A percentile compares a stretch with the other conserved stretches of the same genome.
Evolutionary conservation across 2,888 invertebrate species (phyloP).

Genomic region (Nasonovia ribisnigri): DNA sequence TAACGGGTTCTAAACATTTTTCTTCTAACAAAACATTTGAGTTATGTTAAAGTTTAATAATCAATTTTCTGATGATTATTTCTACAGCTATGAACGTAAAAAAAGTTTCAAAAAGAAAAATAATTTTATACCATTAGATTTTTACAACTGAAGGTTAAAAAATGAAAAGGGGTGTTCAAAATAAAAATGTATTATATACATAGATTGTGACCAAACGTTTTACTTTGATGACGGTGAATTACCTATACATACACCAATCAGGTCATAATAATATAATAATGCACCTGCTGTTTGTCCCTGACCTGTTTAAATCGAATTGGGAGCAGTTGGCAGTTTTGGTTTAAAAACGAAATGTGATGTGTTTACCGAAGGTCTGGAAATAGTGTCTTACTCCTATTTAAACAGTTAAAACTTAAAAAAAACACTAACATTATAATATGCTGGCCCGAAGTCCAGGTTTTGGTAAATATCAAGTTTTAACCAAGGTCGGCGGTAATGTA

Average conservation of each 20-base stretch:
- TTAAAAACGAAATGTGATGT: not conserved
- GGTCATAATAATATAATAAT: conserved; percentile 9
- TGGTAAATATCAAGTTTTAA: not conserved
- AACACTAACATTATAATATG: not conserved
- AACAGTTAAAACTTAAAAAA: not conserved
- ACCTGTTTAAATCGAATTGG: conserved; percentile 46
- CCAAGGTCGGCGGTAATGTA: not conserved
- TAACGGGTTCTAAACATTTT: not conserved
- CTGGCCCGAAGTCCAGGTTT: not conserved
- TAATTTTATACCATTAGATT: not conserved
- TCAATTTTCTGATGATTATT: not conserved
- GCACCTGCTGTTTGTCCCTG: conserved; percentile 18
- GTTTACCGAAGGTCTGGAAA: not conserved
- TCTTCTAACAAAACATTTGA: not conserved
- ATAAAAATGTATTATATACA: not conserved
- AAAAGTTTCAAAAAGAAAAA: not conserved
- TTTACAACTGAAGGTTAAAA: not conserved
- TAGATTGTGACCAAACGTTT: not conserved
- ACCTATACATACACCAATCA: not conserved
- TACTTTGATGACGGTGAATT: not conserved
- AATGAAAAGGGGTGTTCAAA: not conserved
- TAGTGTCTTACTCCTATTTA: not conserved
- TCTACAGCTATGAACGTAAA: not conserved
- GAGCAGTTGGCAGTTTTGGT: not conserved
- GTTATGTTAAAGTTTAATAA: not conserved